phyloP scores from a whole-genome alignment of 2,113 vertebrate species.

The Capricornis sumatraensis region DNA sequence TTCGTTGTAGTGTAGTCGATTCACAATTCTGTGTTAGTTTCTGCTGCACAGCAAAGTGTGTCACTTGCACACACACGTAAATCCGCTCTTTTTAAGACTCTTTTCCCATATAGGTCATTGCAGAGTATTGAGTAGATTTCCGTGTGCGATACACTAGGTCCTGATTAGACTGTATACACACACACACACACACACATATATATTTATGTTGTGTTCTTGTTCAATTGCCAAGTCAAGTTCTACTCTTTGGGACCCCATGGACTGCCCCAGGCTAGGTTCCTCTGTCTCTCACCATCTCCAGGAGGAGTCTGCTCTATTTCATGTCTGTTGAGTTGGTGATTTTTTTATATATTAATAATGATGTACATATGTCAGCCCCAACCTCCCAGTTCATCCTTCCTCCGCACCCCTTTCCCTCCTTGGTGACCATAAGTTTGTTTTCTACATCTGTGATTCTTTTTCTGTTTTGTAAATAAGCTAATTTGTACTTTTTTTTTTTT shows the following conservation, averaged over 20 bases:
- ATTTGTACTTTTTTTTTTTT: neutral
- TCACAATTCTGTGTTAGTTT: neutral
- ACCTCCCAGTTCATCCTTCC: neutral
- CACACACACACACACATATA: no score
- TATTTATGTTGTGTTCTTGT: neutral
- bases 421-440: neutral
- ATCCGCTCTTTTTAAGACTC: neutral
- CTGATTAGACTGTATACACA: neutral
- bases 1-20: neutral
- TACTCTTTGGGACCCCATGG: neutral
- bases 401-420: neutral
- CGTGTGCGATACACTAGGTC: fast-evolving
- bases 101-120: neutral
- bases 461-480: neutral
- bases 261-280: neutral
- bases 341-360: neutral
- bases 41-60: fast-evolving
- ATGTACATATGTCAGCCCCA: neutral
- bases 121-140: neutral
- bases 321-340: neutral
- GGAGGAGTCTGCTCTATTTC: neutral
- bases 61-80: neutral
- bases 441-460: neutral
- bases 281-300: neutral
- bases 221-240: neutral